phyloP scores from a whole-genome alignment of 2,797 vertebrate genomes.

The Pantherophis alleghaniensis region DNA sequence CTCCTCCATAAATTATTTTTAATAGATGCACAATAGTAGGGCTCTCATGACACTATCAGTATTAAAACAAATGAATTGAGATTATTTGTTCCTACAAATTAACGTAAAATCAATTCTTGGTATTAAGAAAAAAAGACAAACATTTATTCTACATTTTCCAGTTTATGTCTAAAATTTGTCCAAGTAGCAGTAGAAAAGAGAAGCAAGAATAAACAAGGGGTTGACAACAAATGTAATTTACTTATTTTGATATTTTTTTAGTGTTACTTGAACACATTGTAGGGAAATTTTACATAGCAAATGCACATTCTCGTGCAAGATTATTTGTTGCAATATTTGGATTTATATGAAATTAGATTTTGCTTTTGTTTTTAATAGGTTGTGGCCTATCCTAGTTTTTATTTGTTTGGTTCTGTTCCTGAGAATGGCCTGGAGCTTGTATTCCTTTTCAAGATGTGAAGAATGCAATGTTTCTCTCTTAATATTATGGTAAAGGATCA shows the following conservation, averaged over 20 bases:
- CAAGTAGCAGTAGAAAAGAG: neutral
- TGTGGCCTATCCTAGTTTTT: slow-evolving; percentile 55
- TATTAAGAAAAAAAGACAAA: neutral
- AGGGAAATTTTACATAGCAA: neutral
- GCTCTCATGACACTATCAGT: neutral
- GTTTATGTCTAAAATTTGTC: neutral
- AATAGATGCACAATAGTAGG: neutral
- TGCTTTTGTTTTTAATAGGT: slow-evolving; percentile 23
- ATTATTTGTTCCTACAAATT: neutral
- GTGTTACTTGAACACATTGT: neutral
- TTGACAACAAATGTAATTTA: slow-evolving; percentile 1
- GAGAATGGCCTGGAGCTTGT: slow-evolving; percentile 40
- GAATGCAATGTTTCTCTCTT: slow-evolving; percentile 58
- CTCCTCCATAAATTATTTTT: neutral
- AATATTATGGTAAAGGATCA: slow-evolving; percentile 58
- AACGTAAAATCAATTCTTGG: neutral
- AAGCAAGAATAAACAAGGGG: neutral
- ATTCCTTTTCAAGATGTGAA: slow-evolving; percentile 56
- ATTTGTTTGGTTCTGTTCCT: slow-evolving; percentile 48
- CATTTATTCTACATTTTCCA: neutral
- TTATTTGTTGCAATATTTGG: slow-evolving; percentile 24
- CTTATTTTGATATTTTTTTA: neutral
- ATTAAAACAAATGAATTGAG: neutral
- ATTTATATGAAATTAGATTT: neutral
- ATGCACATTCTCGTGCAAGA: neutral